Base-by-base conservation (phyloP, 2,113 vertebrate genomes). In the Solea senegalensis region DNA sequence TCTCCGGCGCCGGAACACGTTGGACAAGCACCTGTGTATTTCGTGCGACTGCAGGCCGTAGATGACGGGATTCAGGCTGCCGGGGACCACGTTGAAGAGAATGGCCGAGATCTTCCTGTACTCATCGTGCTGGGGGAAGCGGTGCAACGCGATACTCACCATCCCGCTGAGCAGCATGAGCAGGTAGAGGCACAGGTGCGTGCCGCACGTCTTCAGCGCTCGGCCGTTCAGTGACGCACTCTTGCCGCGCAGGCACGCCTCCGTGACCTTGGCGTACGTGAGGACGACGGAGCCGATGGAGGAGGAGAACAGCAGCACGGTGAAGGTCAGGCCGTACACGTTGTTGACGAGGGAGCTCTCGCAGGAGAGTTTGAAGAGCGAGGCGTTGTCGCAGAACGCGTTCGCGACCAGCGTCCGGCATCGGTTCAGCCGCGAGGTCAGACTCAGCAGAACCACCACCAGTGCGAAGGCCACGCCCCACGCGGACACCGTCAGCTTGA, bases 1-100 rank as follows among this genome's bases (percentile, higher is more conserved):
- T 39, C 15, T 56, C n/a, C n/a, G 14, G 14, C 55, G n/a, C 3
- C 45, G 6, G 11, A 72, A 76, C 27, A 76, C 11, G 3, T 63
- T 68, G 14, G 64, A 67, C 7, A 81, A 48, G 34, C 40, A 56
- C n/a, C 21, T 77, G 3, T 46, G 27, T 15, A 91, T 76, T 54
- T 88, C 86, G 14, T 84, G 73, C 4, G 84, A 83, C 51, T 91
- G 87, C 9, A 87, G 10, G 0, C 81, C 87, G 21, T 90, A 90
- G 16, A 90, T 85, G 3, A 90, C 8, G 4, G 87, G 83, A 39
- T 91, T 90, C 0, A 89, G 55, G 40, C 44, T 69, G 15, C 74
- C 69, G 6, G 89, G 89, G 3, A 90, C 8, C 3, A 90, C 3
- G 4, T 70, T 10, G 9, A 88, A 88, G 2, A 91, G 8, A 8